A percentile compares a stretch with the other conserved stretches of the same genome.
Conservation (phyloP, 2,797 vertebrate species). For the Periophthalmus magnuspinnatus region DNA sequence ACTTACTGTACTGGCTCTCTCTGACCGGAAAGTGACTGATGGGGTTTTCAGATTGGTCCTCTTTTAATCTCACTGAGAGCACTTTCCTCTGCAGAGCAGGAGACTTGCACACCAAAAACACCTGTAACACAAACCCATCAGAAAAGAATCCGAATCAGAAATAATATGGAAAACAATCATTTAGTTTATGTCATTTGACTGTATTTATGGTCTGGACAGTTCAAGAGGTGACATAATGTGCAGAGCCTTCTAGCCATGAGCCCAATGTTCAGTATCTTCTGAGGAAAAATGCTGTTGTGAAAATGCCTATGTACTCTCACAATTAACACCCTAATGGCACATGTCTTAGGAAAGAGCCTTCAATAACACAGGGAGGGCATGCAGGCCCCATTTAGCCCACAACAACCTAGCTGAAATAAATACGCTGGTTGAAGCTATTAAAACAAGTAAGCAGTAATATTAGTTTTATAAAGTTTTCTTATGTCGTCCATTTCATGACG, state of each 20-base stretch:
- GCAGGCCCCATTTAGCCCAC: background rate
- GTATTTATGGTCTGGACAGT: background rate
- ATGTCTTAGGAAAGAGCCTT: background rate
- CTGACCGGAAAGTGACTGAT: slow-evolving; percentile 86
- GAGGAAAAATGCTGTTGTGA: background rate
- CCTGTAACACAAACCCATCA: slow-evolving; percentile 66
- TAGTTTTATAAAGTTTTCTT: too few species aligned
- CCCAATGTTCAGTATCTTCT: too few species aligned
- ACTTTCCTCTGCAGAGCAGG: slow-evolving; percentile 87
- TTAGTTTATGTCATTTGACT: background rate
- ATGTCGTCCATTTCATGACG: too few species aligned
- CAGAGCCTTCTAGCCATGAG: background rate
- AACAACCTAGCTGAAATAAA: background rate
- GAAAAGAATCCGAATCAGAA: too few species aligned
- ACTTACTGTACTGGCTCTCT: slow-evolving; percentile 81
- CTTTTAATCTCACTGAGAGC: slow-evolving; percentile 82
- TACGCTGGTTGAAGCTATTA: too few species aligned
- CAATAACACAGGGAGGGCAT: background rate
- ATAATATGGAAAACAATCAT: background rate
- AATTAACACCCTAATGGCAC: background rate
- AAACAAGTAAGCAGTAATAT: background rate
- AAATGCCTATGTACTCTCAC: background rate
- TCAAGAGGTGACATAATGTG: background rate
- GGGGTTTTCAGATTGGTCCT: slow-evolving; percentile 67
- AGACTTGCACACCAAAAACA: slow-evolving; percentile 89